Evolutionary conservation across 2,797 vertebrate species (phyloP), one percentile per base, ranked within the genome.

Genomic region (Danio choprae): DNA sequence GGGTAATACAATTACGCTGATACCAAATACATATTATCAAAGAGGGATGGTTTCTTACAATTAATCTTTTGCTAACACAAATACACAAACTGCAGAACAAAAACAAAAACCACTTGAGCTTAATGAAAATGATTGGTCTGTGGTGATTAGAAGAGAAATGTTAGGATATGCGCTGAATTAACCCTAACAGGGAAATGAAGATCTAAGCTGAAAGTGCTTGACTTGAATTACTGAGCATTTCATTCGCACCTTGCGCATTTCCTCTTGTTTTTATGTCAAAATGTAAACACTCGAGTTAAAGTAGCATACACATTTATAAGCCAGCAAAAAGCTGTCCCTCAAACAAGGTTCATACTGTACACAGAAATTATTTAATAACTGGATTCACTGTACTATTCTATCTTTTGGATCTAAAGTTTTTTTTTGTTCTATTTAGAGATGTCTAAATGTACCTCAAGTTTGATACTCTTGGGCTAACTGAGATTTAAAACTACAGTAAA

Each of bases 1-100:
- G 50, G 40, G 18, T 56, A 73, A 72, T 72, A 20, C 50, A 73
- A 56, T 80, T 56, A 65, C 16, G 15, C 12, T 63, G 48, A 63
- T 56, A 73, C 8, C 41, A 56, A 73, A 80, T 50, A 5, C 6
- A 56, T 48, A 15, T 43, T 73, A 65, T 58, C 20, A 64, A 11
- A 11, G 40, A 64, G 20, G 58, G 36, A 38, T 50, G 7, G 58
- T 72, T 44, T 63, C 63, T 29, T 46, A 55, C 58, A 53, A 72
- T 79, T 56, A 7, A 51, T 63, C 13, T 11, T 50, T 50, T 75
- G 29, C 59, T 59, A 73, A 59, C 55, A 59, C 7, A 5, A 22
- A 22, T 1, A 46, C 40, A 73, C 40, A 56, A 10, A 51, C 5
- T 38, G 9, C 29, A 70, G 50, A 20, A 7, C 36, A 64, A 53